Percentiles rank a stretch among this genome's conserved stretches.
phyloP scores from a whole-genome alignment of 2,113 vertebrate genomes.

The Apistogramma diplotaenia region DNA sequence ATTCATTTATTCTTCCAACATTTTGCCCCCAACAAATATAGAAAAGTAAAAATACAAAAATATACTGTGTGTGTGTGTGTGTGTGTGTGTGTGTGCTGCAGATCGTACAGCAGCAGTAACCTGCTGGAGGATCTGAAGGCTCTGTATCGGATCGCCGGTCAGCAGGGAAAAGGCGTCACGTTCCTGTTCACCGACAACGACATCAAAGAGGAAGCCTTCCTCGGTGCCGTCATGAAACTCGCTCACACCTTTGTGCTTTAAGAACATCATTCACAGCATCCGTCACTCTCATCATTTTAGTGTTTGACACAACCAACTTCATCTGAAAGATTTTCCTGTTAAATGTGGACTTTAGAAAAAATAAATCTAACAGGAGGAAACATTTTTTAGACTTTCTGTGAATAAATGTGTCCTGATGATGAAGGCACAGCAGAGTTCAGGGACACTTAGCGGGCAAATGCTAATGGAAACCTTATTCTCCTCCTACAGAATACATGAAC shows the following conservation, averaged over 20 bases:
- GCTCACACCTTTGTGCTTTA: too few species aligned
- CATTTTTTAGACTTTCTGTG: not conserved
- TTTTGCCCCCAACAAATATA: too few species aligned
- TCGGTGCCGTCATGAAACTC: conserved; percentile 47
- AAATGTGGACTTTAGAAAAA: not conserved
- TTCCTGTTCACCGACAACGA: conserved; percentile 86
- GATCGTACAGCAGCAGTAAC: conserved; percentile 80
- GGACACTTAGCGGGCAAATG: not conserved
- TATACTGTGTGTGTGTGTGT: too few species aligned
- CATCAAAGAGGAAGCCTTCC: conserved; percentile 85
- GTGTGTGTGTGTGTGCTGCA: conserved; percentile 39
- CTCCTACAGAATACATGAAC: conserved; percentile 81
- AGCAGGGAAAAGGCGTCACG: conserved; percentile 79
- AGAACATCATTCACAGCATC: not conserved
- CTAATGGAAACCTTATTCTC: too few species aligned
- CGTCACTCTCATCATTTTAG: not conserved
- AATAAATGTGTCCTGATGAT: not conserved
- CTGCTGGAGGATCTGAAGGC: conserved; percentile 85
- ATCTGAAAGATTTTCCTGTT: fast-evolving
- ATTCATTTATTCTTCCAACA: too few species aligned
- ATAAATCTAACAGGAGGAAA: not conserved
- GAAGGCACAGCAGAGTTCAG: not conserved
- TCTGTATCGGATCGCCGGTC: conserved; percentile 82
- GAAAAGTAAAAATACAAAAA: too few species aligned
- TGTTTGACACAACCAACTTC: not conserved